Conservation (phyloP, 2,888 invertebrate genomes). For the Diachrysia chrysitis region DNA sequence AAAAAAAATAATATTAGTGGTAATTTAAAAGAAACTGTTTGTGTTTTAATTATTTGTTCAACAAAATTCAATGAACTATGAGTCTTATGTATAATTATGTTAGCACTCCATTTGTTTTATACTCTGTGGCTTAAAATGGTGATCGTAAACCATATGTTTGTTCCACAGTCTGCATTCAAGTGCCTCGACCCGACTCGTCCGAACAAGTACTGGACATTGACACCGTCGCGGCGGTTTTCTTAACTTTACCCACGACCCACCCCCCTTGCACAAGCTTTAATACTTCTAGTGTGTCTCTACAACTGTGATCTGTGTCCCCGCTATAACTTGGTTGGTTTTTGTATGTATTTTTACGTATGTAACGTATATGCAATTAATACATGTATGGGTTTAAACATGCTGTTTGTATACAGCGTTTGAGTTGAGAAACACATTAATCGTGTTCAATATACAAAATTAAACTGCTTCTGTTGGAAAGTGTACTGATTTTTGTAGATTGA, state of each 20-base stretch:
- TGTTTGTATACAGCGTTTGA: not conserved
- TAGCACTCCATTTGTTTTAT: not conserved
- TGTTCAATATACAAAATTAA: not conserved
- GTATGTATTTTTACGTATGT: not conserved
- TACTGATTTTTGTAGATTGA: not conserved
- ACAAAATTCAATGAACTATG: too few relatives aligned
- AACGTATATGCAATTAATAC: not conserved
- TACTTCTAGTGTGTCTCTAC: slow-evolving; percentile 62
- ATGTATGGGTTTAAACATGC: not conserved
- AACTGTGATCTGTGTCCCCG: slow-evolving; percentile 63
- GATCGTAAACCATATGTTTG: slow-evolving; percentile 49
- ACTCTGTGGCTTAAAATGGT: not conserved
- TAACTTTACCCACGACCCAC: slow-evolving; percentile 56
- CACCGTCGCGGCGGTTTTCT: slow-evolving; percentile 78
- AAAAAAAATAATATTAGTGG: too few relatives aligned
- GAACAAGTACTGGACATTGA: slow-evolving; percentile 79
- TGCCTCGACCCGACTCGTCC: slow-evolving; percentile 74
- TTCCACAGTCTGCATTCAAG: slow-evolving; percentile 75
- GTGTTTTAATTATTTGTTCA: too few relatives aligned
- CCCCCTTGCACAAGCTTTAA: slow-evolving; percentile 67
- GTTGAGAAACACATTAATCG: not conserved
- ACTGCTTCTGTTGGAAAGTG: not conserved
- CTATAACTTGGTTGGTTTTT: slow-evolving; percentile 40
- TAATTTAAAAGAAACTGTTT: too few relatives aligned
- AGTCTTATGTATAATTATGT: too few relatives aligned